Conservation (phyloP, 2,888 invertebrate species). For the Phaonia tiefii region DNA sequence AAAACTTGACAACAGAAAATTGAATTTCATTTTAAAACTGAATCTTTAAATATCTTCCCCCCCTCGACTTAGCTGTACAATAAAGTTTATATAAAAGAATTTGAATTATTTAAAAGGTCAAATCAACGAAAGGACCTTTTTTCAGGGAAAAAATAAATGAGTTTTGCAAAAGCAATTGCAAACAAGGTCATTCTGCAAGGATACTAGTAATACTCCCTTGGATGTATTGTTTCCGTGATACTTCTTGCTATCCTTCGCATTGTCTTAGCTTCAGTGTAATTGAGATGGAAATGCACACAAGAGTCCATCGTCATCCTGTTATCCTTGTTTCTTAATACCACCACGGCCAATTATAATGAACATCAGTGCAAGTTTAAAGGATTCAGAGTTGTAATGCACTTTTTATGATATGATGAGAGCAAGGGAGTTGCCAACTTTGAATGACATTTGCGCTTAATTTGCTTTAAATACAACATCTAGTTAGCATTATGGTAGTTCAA, state of each 20-base stretch:
- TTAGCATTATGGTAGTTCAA: constrained; percentile 37
- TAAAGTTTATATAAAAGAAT: not conserved
- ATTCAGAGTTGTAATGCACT: no score
- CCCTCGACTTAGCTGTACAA: not conserved
- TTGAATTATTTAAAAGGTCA: constrained; percentile 27
- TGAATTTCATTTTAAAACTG: constrained; percentile 17
- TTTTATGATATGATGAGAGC: no score
- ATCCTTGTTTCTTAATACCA: no score
- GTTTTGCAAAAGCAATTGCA: not conserved
- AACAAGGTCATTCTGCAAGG: constrained; percentile 16
- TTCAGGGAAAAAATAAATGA: not conserved
- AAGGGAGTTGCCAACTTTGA: not conserved
- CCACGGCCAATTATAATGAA: not conserved
- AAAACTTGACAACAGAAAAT: constrained; percentile 36
- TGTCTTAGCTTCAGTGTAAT: constrained; percentile 45
- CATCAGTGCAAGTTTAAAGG: no score
- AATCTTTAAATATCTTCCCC: not conserved
- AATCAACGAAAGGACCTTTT: not conserved
- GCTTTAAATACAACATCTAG: constrained; percentile 48
- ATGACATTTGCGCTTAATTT: constrained; percentile 61
- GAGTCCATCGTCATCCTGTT: constrained; percentile 37
- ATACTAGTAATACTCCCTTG: no score
- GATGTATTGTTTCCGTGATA: not conserved
- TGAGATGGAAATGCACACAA: constrained; percentile 56
- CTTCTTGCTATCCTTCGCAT: constrained; percentile 12